phyloP scores from a whole-genome alignment of 2,888 invertebrate genomes.

The Trissoscelio sp. region DNA sequence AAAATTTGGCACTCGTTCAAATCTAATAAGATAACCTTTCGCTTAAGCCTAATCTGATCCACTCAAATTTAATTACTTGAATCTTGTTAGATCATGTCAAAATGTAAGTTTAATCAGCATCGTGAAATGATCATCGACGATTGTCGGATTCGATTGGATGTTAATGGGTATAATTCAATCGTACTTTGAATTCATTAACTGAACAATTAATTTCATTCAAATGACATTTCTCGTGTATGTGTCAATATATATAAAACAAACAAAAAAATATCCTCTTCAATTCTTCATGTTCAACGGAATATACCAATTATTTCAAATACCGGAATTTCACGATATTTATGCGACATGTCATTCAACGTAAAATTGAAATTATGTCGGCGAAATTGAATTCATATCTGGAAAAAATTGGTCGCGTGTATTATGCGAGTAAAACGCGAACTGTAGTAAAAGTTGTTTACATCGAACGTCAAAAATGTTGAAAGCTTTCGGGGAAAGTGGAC shows the following conservation, averaged over 20 bases:
- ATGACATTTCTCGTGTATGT: background rate
- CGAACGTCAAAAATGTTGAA: conserved; percentile 68
- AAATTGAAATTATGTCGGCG: conserved; percentile 2
- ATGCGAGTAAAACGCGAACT: conserved; percentile 73
- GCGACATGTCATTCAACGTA: background rate
- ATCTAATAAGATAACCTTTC: conserved; percentile 35
- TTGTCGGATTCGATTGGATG: background rate
- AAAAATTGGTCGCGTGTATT: conserved; percentile 48
- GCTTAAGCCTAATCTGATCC: conserved; percentile 46
- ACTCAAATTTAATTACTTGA: conserved; percentile 48
- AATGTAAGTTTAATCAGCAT: conserved; percentile 35
- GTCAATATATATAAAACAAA: background rate
- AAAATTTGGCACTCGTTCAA: conserved; percentile 51
- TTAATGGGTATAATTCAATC: background rate
- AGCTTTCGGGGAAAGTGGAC: conserved; percentile 62
- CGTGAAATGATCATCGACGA: conserved; percentile 12
- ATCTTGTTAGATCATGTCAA: conserved; percentile 23
- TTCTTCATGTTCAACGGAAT: too few relatives aligned
- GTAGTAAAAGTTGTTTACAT: conserved; percentile 77
- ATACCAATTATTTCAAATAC: background rate
- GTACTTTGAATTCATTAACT: background rate
- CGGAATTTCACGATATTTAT: background rate
- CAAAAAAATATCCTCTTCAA: too few relatives aligned
- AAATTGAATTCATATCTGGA: conserved; percentile 15
- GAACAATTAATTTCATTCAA: background rate